phyloP scores from a whole-genome alignment of 2,888 invertebrate genomes.

The Sinohyriopsis cumingii region DNA sequence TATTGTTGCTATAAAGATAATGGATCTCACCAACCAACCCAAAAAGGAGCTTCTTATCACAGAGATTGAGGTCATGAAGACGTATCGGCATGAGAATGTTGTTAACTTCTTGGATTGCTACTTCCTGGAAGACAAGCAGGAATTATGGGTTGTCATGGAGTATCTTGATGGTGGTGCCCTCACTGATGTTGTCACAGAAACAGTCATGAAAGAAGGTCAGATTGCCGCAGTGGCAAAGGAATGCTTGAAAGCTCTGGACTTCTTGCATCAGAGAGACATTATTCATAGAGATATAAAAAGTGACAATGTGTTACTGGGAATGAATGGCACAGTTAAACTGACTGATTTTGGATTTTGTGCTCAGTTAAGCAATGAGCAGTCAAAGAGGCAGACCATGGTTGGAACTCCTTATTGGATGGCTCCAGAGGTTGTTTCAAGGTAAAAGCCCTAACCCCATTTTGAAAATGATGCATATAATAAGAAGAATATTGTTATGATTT shows the following conservation, averaged over 20 bases:
- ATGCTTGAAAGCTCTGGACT: conserved; percentile 89
- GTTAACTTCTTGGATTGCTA: conserved; percentile 96
- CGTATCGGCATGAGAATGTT: conserved; percentile 89
- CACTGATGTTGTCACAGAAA: conserved; percentile 97
- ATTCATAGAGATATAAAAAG: conserved; percentile 90
- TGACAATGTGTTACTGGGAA: conserved; percentile 95
- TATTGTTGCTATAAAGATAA: conserved; percentile 95
- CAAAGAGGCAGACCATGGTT: conserved; percentile 92
- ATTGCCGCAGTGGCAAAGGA: conserved; percentile 96
- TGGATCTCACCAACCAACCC: conserved; percentile 94
- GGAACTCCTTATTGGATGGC: conserved; percentile 99
- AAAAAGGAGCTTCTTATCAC: conserved; percentile 96
- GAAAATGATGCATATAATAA: not conserved
- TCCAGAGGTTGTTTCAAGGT: conserved; percentile 80
- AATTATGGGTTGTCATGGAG: conserved; percentile 98
- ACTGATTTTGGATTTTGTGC: conserved; percentile 98
- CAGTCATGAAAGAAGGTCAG: conserved; percentile 96
- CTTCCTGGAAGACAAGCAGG: conserved; percentile 85
- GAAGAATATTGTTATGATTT: not conserved
- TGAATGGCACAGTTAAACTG: conserved; percentile 82
- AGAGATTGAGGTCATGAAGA: conserved; percentile 80
- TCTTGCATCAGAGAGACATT: conserved; percentile 87
- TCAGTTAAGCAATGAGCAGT: conserved; percentile 92
- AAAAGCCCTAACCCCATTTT: conserved; percentile 1
- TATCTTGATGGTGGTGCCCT: conserved; percentile 89